phyloP scores from a whole-genome alignment of 2,888 invertebrate species.

The Perizoma affinitatum region DNA sequence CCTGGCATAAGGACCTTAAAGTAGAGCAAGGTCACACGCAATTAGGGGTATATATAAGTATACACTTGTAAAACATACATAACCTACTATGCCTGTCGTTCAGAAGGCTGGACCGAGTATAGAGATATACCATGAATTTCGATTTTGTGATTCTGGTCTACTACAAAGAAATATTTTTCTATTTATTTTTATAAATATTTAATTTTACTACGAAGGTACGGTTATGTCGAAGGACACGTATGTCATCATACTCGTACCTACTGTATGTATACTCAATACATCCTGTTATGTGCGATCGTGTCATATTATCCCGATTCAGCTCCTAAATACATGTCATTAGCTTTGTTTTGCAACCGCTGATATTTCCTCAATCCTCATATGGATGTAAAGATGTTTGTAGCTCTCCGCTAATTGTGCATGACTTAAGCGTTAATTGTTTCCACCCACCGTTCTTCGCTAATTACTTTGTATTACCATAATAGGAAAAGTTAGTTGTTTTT shows the following conservation, averaged over 20 bases:
- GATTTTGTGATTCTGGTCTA: background rate
- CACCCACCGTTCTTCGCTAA: constrained; percentile 61
- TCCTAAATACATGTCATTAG: constrained; percentile 26
- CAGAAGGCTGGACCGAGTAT: background rate
- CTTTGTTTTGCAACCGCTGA: constrained; percentile 45
- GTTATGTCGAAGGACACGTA: background rate
- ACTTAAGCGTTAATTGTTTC: constrained; percentile 63
- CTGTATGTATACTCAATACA: background rate
- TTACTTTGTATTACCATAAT: constrained; percentile 59
- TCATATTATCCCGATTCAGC: constrained; percentile 9
- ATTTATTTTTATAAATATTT: too few species aligned
- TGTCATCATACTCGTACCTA: background rate
- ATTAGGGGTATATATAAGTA: constrained; percentile 7
- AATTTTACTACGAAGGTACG: background rate
- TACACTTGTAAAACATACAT: background rate
- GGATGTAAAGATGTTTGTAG: constrained; percentile 43
- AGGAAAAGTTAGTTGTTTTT: constrained; percentile 30
- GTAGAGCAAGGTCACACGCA: constrained; percentile 23
- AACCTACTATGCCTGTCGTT: background rate
- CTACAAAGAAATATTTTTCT: too few species aligned
- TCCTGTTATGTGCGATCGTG: constrained; percentile 4
- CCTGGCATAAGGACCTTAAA: constrained; percentile 8
- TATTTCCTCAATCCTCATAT: constrained; percentile 61
- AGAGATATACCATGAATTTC: too few species aligned
- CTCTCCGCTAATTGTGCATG: constrained; percentile 58